Percentiles rank a stretch among this genome's conserved stretches.
Evolutionary conservation across 1,140 invertebrate genomes (phyloP).

Genomic region (Conus betulinus): DNA sequence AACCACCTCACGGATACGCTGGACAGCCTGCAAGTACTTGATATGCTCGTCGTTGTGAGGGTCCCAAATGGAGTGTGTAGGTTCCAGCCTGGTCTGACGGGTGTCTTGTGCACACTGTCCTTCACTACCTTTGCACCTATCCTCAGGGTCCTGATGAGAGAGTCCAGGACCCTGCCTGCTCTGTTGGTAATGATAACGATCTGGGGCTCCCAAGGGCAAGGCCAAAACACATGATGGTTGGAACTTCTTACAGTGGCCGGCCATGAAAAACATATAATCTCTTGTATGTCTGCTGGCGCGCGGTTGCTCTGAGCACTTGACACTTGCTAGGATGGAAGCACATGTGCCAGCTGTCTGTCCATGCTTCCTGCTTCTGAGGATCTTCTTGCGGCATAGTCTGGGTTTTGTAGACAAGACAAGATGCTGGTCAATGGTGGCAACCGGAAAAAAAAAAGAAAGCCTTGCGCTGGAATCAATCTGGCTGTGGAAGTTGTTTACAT

Average conservation of each 20-base stretch:
- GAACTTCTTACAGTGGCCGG: background rate
- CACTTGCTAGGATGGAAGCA: background rate
- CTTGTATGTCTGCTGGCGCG: too few relatives aligned
- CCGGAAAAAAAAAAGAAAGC: too few relatives aligned
- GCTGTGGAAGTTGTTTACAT: too few relatives aligned
- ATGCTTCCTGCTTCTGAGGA: background rate
- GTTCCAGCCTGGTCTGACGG: background rate
- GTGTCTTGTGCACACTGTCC: background rate
- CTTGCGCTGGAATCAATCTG: too few relatives aligned
- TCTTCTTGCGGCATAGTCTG: too few relatives aligned
- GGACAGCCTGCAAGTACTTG: too few relatives aligned
- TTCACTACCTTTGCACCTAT: background rate
- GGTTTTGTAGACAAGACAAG: too few relatives aligned
- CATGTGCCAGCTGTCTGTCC: background rate
- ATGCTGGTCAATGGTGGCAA: too few relatives aligned
- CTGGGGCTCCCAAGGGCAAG: background rate
- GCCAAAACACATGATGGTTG: background rate
- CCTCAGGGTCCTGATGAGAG: background rate
- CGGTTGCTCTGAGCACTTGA: background rate
- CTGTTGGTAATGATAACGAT: background rate
- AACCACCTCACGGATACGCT: too few relatives aligned
- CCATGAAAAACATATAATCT: background rate
- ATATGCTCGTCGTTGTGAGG: background rate
- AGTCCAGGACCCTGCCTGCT: background rate
- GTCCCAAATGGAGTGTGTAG: too few relatives aligned